Evolutionary conservation across 2,888 invertebrate species (phyloP).

Genomic region (Tenthredo mesomela): DNA sequence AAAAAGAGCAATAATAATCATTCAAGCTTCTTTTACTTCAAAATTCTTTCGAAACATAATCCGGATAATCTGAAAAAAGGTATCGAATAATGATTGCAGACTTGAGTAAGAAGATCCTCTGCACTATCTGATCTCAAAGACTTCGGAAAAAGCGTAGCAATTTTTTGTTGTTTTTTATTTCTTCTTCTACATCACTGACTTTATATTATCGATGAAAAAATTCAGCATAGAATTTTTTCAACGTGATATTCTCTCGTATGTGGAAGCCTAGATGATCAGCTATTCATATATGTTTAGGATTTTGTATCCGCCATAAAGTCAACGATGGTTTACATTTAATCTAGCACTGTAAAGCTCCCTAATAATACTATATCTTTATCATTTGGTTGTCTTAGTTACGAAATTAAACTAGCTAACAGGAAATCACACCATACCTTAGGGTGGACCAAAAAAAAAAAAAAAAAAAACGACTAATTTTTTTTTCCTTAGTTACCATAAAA

Average conservation of each 20-base stretch:
- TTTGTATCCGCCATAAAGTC: not conserved
- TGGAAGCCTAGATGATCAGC: not conserved
- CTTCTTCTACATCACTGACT: not conserved
- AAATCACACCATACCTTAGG: slow-evolving; percentile 15
- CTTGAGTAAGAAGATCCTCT: not conserved
- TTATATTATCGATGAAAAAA: not conserved
- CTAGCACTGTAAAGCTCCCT: slow-evolving; percentile 11
- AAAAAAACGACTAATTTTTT: no score
- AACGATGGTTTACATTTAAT: slow-evolving; percentile 7
- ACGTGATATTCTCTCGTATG: not conserved
- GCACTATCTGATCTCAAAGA: not conserved
- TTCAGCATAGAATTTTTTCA: not conserved
- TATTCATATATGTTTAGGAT: not conserved
- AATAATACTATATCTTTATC: slow-evolving; percentile 2
- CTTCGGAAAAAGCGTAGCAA: not conserved
- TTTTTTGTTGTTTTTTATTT: not conserved
- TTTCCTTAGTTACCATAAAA: no score
- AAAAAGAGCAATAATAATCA: not conserved
- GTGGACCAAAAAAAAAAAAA: no score
- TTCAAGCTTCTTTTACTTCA: not conserved
- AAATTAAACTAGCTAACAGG: not conserved
- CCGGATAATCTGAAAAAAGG: not conserved
- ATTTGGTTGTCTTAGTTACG: slow-evolving; percentile 22
- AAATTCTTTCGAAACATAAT: not conserved
- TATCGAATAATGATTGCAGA: not conserved